Conservation (phyloP, 2,797 vertebrate genomes). For the Cynopterus sphinx region DNA sequence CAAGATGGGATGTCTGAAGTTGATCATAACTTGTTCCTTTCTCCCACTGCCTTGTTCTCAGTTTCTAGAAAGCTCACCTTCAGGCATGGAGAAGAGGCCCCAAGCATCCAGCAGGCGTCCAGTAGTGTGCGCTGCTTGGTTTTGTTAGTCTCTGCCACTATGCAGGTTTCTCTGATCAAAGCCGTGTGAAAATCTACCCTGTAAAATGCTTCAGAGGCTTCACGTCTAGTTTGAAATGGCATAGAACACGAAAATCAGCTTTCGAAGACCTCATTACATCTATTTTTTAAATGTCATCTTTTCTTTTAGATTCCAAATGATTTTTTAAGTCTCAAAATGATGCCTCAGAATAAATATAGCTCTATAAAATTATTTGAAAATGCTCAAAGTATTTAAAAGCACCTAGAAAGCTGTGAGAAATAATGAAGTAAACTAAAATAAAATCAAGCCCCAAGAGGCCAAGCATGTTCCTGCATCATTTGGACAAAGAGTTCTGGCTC, state of each 20-base stretch:
- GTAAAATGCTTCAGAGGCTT: neutral
- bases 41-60: neutral
- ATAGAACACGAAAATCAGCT: neutral
- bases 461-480: neutral
- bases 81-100: neutral
- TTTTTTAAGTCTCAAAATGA: neutral
- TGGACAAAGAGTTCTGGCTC: neutral
- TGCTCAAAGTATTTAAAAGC: neutral
- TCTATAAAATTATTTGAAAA: neutral
- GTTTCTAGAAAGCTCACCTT: neutral
- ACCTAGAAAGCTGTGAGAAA: neutral
- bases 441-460: neutral
- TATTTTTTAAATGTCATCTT: neutral
- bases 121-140: neutral
- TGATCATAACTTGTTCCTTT: accelerated
- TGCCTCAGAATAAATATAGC: neutral
- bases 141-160: accelerated
- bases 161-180: neutral
- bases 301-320: neutral
- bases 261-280: neutral
- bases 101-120: accelerated
- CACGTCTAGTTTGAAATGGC: neutral
- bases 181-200: accelerated
- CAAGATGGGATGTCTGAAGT: neutral
- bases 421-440: neutral